Percentiles rank a stretch among this genome's conserved stretches.
These are phyloP conservation scores for Merodon equestris DNA, from an alignment of 2,888 invertebrate species.

Conservation along the genomic window DNA sequence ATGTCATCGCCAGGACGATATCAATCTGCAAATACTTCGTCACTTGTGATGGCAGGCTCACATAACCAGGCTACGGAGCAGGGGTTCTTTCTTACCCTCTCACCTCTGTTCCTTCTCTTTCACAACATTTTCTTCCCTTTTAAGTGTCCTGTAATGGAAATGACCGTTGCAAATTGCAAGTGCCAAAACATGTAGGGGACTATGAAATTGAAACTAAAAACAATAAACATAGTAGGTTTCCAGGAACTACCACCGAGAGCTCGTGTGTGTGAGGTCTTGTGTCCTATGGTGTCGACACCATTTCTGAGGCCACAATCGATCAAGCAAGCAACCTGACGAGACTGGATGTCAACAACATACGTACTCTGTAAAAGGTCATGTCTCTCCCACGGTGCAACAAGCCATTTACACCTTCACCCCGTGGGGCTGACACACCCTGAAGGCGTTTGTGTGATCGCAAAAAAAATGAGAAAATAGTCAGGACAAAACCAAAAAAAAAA, in stretches of 20 bases:
- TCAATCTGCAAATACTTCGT: slow-evolving; percentile 65
- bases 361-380: slow-evolving; percentile 31
- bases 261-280: slow-evolving; percentile 62
- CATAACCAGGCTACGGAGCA: slow-evolving; percentile 20
- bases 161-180: slow-evolving; percentile 67
- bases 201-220: slow-evolving; percentile 43
- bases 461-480: slow-evolving; percentile 3
- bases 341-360: slow-evolving; percentile 43
- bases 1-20: slow-evolving; percentile 67
- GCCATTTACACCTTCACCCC: slow-evolving; percentile 65
- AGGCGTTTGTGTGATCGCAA: slow-evolving; percentile 61
- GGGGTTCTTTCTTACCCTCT: too few species aligned
- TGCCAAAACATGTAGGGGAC: slow-evolving; percentile 59
- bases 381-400: slow-evolving; percentile 62
- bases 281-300: slow-evolving; percentile 61
- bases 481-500: slow-evolving; percentile 13
- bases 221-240: too few species aligned
- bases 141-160: slow-evolving; percentile 65
- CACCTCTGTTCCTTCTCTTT: background rate
- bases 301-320: slow-evolving; percentile 67
- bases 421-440: slow-evolving; percentile 42
- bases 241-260: slow-evolving; percentile 17
- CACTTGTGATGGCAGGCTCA: slow-evolving; percentile 62
- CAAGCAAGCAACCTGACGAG: slow-evolving; percentile 58
- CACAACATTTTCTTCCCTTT: slow-evolving; percentile 29